Percentiles rank a stretch among this genome's conserved stretches.
phyloP scores from a whole-genome alignment of 2,888 invertebrate genomes.

The Syrphus vitripennis region DNA sequence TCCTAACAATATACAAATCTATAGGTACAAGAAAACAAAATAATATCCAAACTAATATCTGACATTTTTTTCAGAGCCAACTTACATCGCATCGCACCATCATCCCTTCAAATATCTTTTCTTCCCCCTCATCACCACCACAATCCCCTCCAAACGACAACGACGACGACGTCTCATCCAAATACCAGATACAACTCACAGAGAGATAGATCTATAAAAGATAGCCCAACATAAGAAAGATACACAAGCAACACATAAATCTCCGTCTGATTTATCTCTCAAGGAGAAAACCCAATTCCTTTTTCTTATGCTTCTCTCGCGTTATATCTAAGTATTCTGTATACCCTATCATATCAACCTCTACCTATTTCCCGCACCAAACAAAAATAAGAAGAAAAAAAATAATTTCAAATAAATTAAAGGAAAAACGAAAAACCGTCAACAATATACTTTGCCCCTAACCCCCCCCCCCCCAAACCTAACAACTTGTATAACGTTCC shows the following conservation, averaged over 20 bases:
- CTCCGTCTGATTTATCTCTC: conserved; percentile 72
- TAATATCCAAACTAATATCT: conserved; percentile 41
- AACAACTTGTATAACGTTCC: conserved; percentile 51
- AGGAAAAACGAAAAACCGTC: conserved; percentile 45
- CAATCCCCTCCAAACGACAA: not conserved
- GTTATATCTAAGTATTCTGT: not conserved
- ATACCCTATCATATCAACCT: not conserved
- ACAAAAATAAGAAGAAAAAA: too few species aligned
- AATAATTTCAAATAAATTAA: conserved; percentile 47
- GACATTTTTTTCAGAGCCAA: conserved; percentile 26
- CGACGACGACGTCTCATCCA: conserved; percentile 30
- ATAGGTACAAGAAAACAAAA: conserved; percentile 19
- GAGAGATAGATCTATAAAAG: conserved; percentile 56
- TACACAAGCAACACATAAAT: conserved; percentile 72
- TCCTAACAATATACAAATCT: too few species aligned
- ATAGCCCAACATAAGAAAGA: conserved; percentile 64
- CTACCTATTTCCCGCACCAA: too few species aligned
- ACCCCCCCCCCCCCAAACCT: conserved; percentile 35
- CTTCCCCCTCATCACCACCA: not conserved
- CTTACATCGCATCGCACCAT: not conserved
- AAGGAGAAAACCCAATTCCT: conserved; percentile 68
- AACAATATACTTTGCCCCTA: conserved; percentile 61
- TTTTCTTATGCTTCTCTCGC: conserved; percentile 30
- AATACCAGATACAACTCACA: conserved; percentile 55
- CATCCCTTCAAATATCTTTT: not conserved